Evolutionary conservation across 2,797 vertebrate species (phyloP).

Genomic region (Hoplostethus atlanticus): DNA sequence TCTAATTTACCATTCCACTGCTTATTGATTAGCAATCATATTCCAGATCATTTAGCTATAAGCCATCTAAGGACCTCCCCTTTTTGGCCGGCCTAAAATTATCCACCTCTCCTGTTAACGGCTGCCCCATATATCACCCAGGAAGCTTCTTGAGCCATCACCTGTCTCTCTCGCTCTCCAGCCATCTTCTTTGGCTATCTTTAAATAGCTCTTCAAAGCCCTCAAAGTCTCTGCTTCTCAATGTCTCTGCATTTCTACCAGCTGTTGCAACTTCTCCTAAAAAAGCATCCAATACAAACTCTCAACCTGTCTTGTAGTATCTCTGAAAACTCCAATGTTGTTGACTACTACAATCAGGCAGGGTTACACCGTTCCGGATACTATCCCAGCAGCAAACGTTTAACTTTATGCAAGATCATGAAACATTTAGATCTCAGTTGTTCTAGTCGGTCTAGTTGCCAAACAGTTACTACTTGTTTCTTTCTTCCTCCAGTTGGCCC

Average conservation of each 20-base stretch:
- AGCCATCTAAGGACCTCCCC: slow-evolving; percentile 64
- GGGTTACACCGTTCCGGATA: slow-evolving; percentile 5
- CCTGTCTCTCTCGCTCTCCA: slow-evolving; percentile 82
- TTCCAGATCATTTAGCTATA: slow-evolving; percentile 46
- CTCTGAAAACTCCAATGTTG: slow-evolving; percentile 22
- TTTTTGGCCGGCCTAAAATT: slow-evolving; percentile 74
- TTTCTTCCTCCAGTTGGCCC: slow-evolving; percentile 3
- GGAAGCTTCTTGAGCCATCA: slow-evolving; percentile 83
- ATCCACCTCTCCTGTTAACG: slow-evolving; percentile 67
- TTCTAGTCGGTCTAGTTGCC: slow-evolving; percentile 11
- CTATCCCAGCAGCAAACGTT: not conserved
- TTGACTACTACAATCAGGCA: slow-evolving; percentile 6
- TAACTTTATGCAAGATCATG: slow-evolving; percentile 6
- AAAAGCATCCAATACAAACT: slow-evolving; percentile 59
- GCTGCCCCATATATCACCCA: slow-evolving; percentile 80
- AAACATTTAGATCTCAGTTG: slow-evolving; percentile 24
- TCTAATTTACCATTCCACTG: slow-evolving; percentile 21
- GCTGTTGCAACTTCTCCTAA: slow-evolving; percentile 74
- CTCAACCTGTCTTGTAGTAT: slow-evolving; percentile 19
- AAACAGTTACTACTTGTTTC: slow-evolving; percentile 17
- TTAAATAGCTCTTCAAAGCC: slow-evolving; percentile 84
- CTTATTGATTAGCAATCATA: slow-evolving; percentile 70
- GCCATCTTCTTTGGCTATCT: slow-evolving; percentile 77
- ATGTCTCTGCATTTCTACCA: slow-evolving; percentile 79
- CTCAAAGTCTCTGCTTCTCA: slow-evolving; percentile 81